These are phyloP conservation scores for Sylvietta virens DNA, from an alignment of 2,113 vertebrate genomes.

Conservation along the genomic window DNA sequence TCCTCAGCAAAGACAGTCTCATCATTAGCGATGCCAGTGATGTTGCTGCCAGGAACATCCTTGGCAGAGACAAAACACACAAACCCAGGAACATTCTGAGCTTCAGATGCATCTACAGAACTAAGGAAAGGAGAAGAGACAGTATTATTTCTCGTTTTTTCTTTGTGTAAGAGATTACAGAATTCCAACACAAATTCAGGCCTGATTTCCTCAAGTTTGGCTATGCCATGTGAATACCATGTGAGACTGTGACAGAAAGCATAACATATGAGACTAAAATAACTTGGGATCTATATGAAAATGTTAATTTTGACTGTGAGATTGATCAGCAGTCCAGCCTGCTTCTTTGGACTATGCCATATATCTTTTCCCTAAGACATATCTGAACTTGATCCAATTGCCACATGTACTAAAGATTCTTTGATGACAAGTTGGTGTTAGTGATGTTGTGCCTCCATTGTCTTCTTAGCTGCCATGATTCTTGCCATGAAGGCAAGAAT, in stretches of 20 bases:
- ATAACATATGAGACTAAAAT: background rate
- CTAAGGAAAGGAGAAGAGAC: conserved; percentile 58
- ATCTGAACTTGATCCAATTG: background rate
- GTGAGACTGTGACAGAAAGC: background rate
- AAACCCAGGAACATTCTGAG: conserved; percentile 81
- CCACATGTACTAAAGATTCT: background rate
- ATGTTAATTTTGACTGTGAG: background rate
- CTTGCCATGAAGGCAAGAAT: background rate
- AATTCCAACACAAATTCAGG: background rate
- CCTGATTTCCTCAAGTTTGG: background rate
- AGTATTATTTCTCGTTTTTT: background rate
- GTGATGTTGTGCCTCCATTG: background rate
- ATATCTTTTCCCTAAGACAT: background rate
- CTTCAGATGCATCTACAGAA: conserved; percentile 78
- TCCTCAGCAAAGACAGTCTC: conserved; percentile 84
- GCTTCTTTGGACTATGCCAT: background rate
- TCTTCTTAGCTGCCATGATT: background rate
- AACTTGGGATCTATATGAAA: background rate
- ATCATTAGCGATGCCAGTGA: conserved; percentile 77
- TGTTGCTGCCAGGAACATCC: conserved; percentile 86
- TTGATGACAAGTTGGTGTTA: background rate
- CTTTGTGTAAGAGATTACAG: background rate
- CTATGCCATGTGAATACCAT: background rate
- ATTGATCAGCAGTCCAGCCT: background rate
- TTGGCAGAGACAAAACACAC: conserved; percentile 79